Evolutionary conservation across 2,797 vertebrate genomes (phyloP).

Genomic region (Halcyon smyrnensis): DNA sequence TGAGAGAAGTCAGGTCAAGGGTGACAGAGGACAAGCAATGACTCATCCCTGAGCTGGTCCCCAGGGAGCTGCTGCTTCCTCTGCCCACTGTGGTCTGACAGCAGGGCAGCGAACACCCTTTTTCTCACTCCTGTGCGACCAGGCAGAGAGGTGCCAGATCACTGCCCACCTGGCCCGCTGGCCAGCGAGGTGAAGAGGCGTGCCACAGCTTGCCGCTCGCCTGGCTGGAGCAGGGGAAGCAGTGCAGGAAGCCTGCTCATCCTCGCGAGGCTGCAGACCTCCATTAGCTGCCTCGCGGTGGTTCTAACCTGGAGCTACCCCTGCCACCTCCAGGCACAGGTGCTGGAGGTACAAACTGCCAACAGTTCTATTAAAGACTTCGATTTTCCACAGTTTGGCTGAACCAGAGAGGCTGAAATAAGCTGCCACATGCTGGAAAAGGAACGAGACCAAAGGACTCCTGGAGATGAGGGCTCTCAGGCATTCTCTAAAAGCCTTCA

Average conservation of each 20-base stretch:
- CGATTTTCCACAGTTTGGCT: background rate
- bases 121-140: rapidly evolving
- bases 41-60: background rate
- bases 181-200: rapidly evolving
- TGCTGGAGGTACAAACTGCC: background rate
- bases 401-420: background rate
- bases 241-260: background rate
- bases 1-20: background rate
- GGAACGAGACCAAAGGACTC: background rate
- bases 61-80: background rate
- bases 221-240: background rate
- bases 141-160: background rate
- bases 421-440: constrained; percentile 8
- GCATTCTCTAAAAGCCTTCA: background rate
- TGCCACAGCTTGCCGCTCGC: rapidly evolving
- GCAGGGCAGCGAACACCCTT: background rate
- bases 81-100: background rate
- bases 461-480: background rate
- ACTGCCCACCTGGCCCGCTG: background rate
- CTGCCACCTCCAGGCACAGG: background rate
- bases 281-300: background rate
- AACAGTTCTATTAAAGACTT: background rate
- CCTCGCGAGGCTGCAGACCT: background rate
- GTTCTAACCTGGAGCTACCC: background rate
- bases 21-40: background rate